These are phyloP conservation scores for Drepana falcataria DNA, from an alignment of 2,888 invertebrate genomes.

Conservation along the genomic window DNA sequence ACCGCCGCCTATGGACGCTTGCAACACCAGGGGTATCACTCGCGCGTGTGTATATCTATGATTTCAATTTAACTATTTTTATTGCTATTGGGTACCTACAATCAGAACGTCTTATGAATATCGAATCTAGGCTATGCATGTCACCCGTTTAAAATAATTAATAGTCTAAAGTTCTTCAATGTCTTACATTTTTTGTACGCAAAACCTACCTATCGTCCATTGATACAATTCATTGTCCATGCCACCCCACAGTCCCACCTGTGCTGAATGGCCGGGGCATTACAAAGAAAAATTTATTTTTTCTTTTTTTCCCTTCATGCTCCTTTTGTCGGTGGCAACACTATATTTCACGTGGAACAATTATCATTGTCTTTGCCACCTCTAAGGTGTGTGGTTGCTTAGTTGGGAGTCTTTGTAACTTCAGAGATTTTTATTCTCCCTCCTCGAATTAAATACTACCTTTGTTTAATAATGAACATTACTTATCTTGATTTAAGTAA, in stretches of 20 bases:
- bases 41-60: too few species aligned
- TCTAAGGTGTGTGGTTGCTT: conserved; percentile 53
- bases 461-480: conserved; percentile 19
- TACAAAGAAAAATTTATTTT: conserved; percentile 72
- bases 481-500: too few species aligned
- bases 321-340: conserved; percentile 74
- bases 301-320: conserved; percentile 59
- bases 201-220: conserved; percentile 66
- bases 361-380: conserved; percentile 78
- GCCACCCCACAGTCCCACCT: conserved; percentile 70
- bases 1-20: too few species aligned
- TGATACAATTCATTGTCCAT: conserved; percentile 69
- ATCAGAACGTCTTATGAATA: too few species aligned
- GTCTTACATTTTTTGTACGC: conserved; percentile 46
- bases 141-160: conserved; percentile 53
- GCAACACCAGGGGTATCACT: too few species aligned
- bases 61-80: too few species aligned
- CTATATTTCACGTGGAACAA: conserved; percentile 77
- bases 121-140: conserved; percentile 8
- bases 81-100: too few species aligned
- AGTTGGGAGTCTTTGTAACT: conserved; percentile 35
- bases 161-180: conserved; percentile 52
- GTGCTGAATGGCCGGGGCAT: conserved; percentile 66
- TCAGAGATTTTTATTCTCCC: conserved; percentile 29
- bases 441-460: conserved; percentile 16